Evolutionary conservation across 2,113 vertebrate genomes (phyloP).

Genomic region (Catharus bicknelli): DNA sequence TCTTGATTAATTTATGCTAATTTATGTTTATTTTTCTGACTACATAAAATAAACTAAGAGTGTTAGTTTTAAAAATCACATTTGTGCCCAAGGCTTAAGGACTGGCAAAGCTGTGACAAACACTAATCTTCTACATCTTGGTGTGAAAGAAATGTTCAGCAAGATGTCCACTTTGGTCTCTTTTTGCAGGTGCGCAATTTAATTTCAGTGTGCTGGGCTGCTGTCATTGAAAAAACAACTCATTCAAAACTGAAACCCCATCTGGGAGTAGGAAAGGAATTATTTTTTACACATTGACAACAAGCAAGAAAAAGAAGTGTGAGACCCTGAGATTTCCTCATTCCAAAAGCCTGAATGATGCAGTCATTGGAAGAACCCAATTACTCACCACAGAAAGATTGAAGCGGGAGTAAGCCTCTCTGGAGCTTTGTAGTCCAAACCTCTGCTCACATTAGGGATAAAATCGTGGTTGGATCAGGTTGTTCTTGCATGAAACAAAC

Average conservation of each 20-base stretch:
- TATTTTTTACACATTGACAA: not conserved
- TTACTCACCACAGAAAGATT: not conserved
- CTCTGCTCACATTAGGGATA: not conserved
- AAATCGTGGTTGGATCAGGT: not conserved
- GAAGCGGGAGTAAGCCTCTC: not conserved
- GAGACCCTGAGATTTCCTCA: not conserved
- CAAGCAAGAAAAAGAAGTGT: not conserved
- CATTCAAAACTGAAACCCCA: not conserved
- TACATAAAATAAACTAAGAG: not conserved
- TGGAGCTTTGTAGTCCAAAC: not conserved
- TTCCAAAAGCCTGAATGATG: not conserved
- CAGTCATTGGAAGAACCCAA: not conserved
- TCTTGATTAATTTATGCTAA: conserved; percentile 51
- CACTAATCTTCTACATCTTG: not conserved
- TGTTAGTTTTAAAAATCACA: not conserved
- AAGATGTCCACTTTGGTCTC: not conserved
- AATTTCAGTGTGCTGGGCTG: not conserved
- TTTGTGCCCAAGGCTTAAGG: not conserved
- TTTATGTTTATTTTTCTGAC: conserved; percentile 42
- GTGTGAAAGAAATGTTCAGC: not conserved
- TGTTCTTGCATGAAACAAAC: not conserved
- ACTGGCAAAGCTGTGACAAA: not conserved
- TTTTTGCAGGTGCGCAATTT: not conserved
- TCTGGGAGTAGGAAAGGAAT: not conserved
- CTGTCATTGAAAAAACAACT: not conserved